Percentiles rank a stretch among this genome's conserved stretches.
These are phyloP conservation scores for Lophochroa leadbeateri DNA, from an alignment of 2,113 vertebrate species.

Conservation along the genomic window DNA sequence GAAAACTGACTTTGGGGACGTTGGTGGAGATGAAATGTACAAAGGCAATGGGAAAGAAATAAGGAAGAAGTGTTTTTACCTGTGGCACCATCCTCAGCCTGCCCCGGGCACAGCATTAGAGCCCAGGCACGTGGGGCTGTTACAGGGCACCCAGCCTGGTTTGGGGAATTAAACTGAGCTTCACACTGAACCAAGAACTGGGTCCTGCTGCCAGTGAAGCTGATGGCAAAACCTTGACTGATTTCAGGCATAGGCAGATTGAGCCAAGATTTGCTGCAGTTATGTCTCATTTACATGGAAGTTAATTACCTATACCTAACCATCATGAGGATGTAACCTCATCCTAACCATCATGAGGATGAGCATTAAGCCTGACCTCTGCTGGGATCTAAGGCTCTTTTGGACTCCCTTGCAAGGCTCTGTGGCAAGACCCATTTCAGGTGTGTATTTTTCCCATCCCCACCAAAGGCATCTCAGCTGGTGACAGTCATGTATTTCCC, in stretches of 20 bases:
- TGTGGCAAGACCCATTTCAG: not conserved
- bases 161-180: not conserved
- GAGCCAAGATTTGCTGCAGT: not conserved
- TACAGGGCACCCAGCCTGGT: not conserved
- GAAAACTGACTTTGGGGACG: not conserved
- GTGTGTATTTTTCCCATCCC: not conserved
- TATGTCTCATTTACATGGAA: not conserved
- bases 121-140: not conserved
- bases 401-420: not conserved
- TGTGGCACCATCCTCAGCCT: not conserved
- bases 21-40: fast-evolving
- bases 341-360: not conserved
- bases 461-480: not conserved
- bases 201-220: not conserved
- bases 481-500: not conserved
- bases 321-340: not conserved
- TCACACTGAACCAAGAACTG: not conserved
- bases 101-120: not conserved
- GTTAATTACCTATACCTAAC: not conserved
- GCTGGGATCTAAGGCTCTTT: not conserved
- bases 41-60: not conserved
- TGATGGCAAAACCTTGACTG: not conserved
- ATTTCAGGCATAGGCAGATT: not conserved
- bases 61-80: not conserved
- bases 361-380: not conserved